phyloP scores from a whole-genome alignment of 2,113 vertebrate genomes.

The Lichenostomus cassidix region DNA sequence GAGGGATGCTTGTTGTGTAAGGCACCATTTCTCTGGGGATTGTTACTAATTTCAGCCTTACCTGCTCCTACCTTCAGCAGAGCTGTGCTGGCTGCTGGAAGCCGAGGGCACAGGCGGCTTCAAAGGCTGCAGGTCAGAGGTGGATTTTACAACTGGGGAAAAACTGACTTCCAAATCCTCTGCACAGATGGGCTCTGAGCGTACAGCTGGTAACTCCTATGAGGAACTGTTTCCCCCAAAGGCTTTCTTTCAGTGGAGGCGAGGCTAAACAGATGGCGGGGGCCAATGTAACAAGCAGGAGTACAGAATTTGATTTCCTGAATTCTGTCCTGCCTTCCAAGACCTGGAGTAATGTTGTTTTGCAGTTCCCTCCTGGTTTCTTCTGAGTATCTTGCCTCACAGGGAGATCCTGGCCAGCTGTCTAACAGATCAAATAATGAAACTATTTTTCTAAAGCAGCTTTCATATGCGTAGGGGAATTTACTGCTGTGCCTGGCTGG shows the following conservation, averaged over 20 bases:
- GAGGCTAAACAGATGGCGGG: not conserved
- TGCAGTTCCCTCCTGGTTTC: not conserved
- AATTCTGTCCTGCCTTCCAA: not conserved
- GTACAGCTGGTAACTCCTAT: accelerated
- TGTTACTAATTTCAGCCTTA: not conserved
- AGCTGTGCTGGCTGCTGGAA: not conserved
- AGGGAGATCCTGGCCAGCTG: not conserved
- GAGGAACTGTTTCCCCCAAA: not conserved
- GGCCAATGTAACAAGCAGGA: not conserved
- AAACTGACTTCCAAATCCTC: not conserved
- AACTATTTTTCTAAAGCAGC: not conserved
- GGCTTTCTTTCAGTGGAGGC: not conserved
- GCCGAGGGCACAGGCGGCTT: not conserved
- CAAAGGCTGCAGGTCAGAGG: not conserved
- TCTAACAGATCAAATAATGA: not conserved
- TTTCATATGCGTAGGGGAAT: not conserved
- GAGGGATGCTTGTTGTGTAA: not conserved
- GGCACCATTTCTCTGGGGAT: accelerated
- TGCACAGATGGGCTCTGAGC: not conserved
- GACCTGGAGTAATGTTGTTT: not conserved
- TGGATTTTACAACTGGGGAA: not conserved
- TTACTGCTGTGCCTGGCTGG: accelerated
- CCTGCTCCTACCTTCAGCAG: not conserved
- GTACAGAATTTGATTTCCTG: not conserved
- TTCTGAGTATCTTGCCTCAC: not conserved